phyloP scores from a whole-genome alignment of 1,140 invertebrate genomes.

The Euglossa dilemma region DNA sequence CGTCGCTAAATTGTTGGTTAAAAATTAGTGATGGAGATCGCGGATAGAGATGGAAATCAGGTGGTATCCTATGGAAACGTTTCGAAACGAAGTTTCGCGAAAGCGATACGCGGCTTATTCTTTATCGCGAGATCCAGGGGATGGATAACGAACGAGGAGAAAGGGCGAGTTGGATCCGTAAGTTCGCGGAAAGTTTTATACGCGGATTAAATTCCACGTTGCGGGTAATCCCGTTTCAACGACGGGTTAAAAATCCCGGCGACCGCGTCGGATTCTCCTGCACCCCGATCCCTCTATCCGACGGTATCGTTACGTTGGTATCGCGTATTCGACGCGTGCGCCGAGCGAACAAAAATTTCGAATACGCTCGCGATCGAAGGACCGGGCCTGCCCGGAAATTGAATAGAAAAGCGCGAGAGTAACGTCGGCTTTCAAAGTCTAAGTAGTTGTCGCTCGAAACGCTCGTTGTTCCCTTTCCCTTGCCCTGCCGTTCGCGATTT shows the following conservation, averaged over 20 bases:
- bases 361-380: constrained; percentile 31
- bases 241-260: constrained; percentile 14
- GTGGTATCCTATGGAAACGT: background rate
- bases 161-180: constrained; percentile 1
- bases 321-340: constrained; percentile 2
- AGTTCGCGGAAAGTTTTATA: constrained; percentile 39
- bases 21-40: background rate
- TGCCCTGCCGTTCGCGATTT: background rate
- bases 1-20: no score
- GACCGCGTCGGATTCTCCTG: constrained; percentile 6
- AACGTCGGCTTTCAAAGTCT: constrained; percentile 45
- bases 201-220: constrained; percentile 45
- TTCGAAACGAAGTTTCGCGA: constrained; percentile 11
- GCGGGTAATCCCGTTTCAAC: constrained; percentile 25
- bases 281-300: constrained; percentile 28
- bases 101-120: background rate
- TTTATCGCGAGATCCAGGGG: background rate
- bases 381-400: background rate
- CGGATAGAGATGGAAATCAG: background rate
- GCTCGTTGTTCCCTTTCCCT: constrained; percentile 7
- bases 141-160: background rate
- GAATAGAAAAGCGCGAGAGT: constrained; percentile 39
- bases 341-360: constrained; percentile 25
- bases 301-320: background rate
- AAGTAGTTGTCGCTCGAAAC: constrained; percentile 46